Conservation (phyloP, 2,797 vertebrate species). For the Schizopygopsis malacanthus region DNA sequence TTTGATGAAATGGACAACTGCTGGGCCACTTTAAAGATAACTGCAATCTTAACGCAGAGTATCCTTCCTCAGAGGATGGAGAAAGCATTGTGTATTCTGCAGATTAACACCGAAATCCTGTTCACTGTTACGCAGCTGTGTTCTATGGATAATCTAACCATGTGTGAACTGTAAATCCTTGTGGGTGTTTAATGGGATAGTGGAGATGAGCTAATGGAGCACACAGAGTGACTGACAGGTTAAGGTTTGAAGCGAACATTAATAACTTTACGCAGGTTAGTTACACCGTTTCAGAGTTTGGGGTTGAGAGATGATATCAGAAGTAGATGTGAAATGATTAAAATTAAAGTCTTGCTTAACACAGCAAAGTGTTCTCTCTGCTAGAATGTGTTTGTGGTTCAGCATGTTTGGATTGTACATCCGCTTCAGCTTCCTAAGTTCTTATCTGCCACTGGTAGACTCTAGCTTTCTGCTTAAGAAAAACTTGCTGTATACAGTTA, state of each 20-base stretch:
- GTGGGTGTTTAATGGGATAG: slow-evolving; percentile 3
- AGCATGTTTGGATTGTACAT: neutral
- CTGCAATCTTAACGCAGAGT: neutral
- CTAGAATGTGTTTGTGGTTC: neutral
- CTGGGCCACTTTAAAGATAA: neutral
- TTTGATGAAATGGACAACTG: neutral
- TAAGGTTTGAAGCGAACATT: neutral
- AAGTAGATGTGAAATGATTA: slow-evolving; percentile 6
- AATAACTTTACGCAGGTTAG: neutral
- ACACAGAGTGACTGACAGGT: neutral
- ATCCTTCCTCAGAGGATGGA: neutral
- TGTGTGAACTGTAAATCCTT: slow-evolving; percentile 8
- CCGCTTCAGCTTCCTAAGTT: neutral
- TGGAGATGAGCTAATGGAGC: slow-evolving; percentile 12
- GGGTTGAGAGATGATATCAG: neutral
- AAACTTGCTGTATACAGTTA: neutral
- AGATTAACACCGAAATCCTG: slow-evolving; percentile 1
- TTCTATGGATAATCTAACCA: slow-evolving; percentile 8
- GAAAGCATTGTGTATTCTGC: slow-evolving; percentile 2
- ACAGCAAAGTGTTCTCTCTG: neutral
- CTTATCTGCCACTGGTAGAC: neutral
- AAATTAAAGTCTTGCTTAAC: neutral
- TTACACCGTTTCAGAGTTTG: neutral
- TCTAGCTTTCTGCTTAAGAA: neutral
- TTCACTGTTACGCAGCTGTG: neutral